These are phyloP conservation scores for Cydia strobilella DNA, from an alignment of 1,140 invertebrate species.

Conservation along the genomic window DNA sequence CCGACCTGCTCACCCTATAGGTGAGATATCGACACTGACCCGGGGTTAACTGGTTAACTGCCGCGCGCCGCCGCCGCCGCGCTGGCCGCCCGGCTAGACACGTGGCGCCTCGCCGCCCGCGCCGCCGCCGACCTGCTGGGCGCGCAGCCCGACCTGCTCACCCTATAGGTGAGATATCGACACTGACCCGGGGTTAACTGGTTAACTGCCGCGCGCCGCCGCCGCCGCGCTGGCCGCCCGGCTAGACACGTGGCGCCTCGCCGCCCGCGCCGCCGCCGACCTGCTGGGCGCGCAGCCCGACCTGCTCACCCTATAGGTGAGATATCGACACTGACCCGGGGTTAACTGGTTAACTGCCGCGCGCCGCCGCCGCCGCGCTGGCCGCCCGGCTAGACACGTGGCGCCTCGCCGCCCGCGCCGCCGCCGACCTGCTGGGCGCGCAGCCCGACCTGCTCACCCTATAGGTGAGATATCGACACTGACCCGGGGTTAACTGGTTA, in stretches of 20 bases:
- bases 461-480: background rate
- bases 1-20: constrained; percentile 30
- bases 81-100: constrained; percentile 56
- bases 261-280: constrained; percentile 49
- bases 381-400: constrained; percentile 62
- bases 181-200: no score
- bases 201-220: no score
- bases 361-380: constrained; percentile 49
- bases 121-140: constrained; percentile 54
- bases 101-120: constrained; percentile 61
- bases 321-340: no score
- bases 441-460: constrained; percentile 38
- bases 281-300: constrained; percentile 49
- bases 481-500: no score
- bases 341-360: no score
- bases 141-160: constrained; percentile 40
- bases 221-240: constrained; percentile 57
- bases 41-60: no score
- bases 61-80: no score
- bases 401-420: constrained; percentile 48
- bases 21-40: no score
- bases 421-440: constrained; percentile 51
- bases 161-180: constrained; percentile 38
- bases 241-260: constrained; percentile 57
- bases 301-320: constrained; percentile 29